Evolutionary conservation across 2,888 invertebrate genomes (phyloP), one percentile per base, ranked within the genome.

Genomic region (Thumatha senex): DNA sequence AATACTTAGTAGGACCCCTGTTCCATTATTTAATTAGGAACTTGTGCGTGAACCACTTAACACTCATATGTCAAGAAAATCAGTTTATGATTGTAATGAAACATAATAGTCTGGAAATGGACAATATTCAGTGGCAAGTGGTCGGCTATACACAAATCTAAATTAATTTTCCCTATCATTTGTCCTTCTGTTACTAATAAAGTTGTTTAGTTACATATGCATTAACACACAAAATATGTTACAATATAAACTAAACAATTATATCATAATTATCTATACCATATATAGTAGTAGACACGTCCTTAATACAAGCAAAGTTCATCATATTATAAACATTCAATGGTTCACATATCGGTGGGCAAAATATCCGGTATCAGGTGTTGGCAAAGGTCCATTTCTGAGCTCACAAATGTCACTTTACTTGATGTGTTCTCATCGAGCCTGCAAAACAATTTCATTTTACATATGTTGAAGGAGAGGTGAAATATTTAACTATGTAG

Each of bases 361-460:
- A 96, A 85, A 73, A 96, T 95, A 77, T 96, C 96, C 13, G 96
- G 96, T 89, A 96, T 95, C 63, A 96, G 84, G 82, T 95, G 94
- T 70, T 93, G 92, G 82, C 95, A 95, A 36, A 96, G 89, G 56
- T 95, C 95, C 78, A 93, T 92, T 72, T 96, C 96, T 12, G 93
- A 93, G 72, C 85, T 92, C 2, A 95, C 94, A 83, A 96, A 96
- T 49, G 93, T 92, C 8, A 96, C 96, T 88, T 96, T 96, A 55
- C 94, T 93, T 24, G 95, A 93, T 29, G 96, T 96, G 61, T 95
- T 95, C 71, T 96, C 96, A 77, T 96, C 95, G 61, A 96, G 87
- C 94, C 94, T 94, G 82, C 45, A 90, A 88, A 46, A 10, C 1
- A 0, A 11, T 7, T 3, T 41, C 7, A 31, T 7, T 11, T 7